Evolutionary conservation across 2,113 vertebrate genomes (phyloP), one percentile per base, ranked within the genome.

Genomic region (Planiliza haematocheilus): DNA sequence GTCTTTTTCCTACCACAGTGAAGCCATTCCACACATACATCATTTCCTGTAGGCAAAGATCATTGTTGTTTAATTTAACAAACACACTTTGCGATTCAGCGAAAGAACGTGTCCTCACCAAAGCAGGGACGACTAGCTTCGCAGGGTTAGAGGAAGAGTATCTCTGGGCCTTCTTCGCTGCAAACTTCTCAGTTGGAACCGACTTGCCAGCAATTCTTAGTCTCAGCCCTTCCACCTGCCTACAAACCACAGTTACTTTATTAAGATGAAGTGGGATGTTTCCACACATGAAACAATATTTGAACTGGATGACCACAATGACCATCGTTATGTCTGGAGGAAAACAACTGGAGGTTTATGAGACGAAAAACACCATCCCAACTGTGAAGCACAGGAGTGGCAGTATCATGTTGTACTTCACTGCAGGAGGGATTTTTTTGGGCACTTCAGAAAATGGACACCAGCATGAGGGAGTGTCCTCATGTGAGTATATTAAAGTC

Each of bases 21-120:
- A 94, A 94, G 38, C 94, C 93, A 16, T 95, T 95, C 94, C 94
- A 95, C 18, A 95, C 89, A 4, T 95, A 95, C 93, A 95, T 94
- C 92, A 95, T 94, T 87, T 95, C 94, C 94, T 95, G 82, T 7
- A 0, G 20, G 7, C 34, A 34, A 7, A 61, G 1, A 58, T 4
- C 1, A 7, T 42, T 30, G 21, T 50, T 7, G 7, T 43, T 58
- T 7, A 34, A 5, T 30, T 5, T 5, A 12, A 48, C 5, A 11
- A 10, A 30, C 36, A 16, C 1, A 1, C 24, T 14, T 8, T 7
- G n/a, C 1, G 6, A 50, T 57, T 37, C 8, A 36, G 0, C 20
- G 4, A 21, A 20, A 48, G 7, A 30, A 3, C 7, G 4, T 34
- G 1, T 42, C 17, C 90, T 86, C 50, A 95, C 94, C 92, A 95